Evolutionary conservation across 2,888 invertebrate genomes (phyloP).

Genomic region (Mimas tiliae): DNA sequence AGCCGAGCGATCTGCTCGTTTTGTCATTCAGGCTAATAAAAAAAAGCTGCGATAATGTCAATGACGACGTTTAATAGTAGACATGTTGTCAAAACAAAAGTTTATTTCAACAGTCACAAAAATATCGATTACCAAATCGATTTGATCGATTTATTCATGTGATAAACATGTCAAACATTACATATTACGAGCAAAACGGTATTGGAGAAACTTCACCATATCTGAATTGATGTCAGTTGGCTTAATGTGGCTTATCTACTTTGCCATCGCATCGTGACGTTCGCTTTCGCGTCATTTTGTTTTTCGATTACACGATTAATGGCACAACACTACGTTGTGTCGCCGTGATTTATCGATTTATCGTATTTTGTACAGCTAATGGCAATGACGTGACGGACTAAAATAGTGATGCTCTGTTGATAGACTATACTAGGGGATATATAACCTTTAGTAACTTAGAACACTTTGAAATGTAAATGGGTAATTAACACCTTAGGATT

Average conservation of each 20-base stretch:
- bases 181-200: constrained; percentile 10
- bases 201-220: constrained; percentile 30
- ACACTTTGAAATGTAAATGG: too few relatives aligned
- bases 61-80: too few relatives aligned
- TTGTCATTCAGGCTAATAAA: too few relatives aligned
- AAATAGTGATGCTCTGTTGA: too few relatives aligned
- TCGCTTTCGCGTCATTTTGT: constrained; percentile 27
- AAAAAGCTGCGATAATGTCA: too few relatives aligned
- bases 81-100: background rate
- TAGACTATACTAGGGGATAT: too few relatives aligned
- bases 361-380: background rate
- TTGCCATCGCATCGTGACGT: constrained; percentile 33
- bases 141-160: constrained; percentile 1
- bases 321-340: constrained; percentile 23
- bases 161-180: background rate
- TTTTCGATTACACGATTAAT: constrained; percentile 32
- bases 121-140: background rate
- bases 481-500: too few relatives aligned
- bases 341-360: constrained; percentile 5
- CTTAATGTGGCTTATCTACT: constrained; percentile 34
- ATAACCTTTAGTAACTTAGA: too few relatives aligned
- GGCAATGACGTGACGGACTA: background rate
- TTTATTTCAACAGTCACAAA: background rate
- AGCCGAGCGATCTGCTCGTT: too few relatives aligned
- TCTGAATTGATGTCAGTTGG: constrained; percentile 31